Evolutionary conservation across 2,888 invertebrate genomes (phyloP).

Genomic region (Penaeus monodon): DNA sequence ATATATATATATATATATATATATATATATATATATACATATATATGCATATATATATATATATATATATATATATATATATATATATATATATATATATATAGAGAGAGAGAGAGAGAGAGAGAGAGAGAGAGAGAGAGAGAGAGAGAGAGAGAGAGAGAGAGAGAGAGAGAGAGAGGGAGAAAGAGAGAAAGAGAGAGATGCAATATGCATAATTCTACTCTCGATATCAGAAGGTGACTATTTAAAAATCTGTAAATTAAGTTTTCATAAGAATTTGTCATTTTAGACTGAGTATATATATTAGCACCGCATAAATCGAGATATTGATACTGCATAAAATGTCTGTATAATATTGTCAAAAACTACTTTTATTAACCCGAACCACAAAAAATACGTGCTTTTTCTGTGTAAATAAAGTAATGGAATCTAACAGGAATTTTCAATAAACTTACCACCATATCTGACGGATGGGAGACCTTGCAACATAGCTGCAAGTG

Average conservation of each 20-base stretch:
- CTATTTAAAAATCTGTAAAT: no score
- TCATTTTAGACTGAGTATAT: no score
- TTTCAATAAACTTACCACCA: conserved; percentile 18
- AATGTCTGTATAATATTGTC: no score
- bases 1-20: not conserved
- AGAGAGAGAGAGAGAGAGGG: not conserved
- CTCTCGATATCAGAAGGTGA: no score
- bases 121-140: conserved; percentile 19
- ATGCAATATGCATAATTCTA: no score
- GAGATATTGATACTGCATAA: no score
- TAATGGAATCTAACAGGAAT: no score
- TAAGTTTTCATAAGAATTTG: no score
- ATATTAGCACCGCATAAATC: no score
- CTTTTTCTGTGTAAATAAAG: no score
- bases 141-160: conserved; percentile 3
- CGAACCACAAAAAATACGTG: no score
- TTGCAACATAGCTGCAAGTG: conserved; percentile 26
- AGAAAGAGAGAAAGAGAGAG: not conserved
- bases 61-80: not conserved
- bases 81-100: not conserved
- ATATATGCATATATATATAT: not conserved
- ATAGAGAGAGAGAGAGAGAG: not conserved
- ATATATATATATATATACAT: not conserved
- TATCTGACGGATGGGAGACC: conserved; percentile 23
- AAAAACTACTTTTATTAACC: no score